Evolutionary conservation across 1,140 invertebrate genomes (phyloP), one percentile per base, ranked within the genome.

Genomic region (Diorhabda elongata): DNA sequence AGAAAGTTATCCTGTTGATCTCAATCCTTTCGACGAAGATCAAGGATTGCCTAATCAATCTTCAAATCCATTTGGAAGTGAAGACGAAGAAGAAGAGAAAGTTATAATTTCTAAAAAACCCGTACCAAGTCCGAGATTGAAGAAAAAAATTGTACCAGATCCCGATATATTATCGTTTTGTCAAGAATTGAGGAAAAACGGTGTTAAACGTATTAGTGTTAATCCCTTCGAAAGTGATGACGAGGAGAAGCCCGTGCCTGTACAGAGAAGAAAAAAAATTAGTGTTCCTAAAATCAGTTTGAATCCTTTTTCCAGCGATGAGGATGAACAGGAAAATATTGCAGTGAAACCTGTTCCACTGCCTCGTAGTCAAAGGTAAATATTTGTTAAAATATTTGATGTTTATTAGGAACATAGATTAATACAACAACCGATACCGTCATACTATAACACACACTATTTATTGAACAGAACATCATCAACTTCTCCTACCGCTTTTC

Each of bases 11-110:
- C 92, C 92, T 0, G 85, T 88, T 60, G 86, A 90, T 71, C 82
- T 94, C 62, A 95, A 95, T 85, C 93, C 93, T 3, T 94, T 93
- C 81, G 87, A 87, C 81, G 82, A 78, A 45, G 67, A 67, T 61
- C 66, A 73, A 52, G 63, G 2, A 41, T 62, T n/a, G 6, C 2
- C 43, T 56, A 44, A 56, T 68, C 63, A 64, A 71, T 82, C 69
- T 78, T 79, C 78, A 2, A 91, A 91, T 84, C 88, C 89, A 0
- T 91, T 91, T 72, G 87, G 84, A 66, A 83, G 81, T 42, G 57
- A 67, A 5, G 58, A 60, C 44, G 65, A 67, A 26, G 65, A 67
- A 44, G 57, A 67, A 8, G 56, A 58, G 7, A 26, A 26, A 26
- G 42, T 9, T 41, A n/a, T 26, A 58, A 57, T 52, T 9, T 11